Percentiles rank a stretch among this genome's conserved stretches.
Conservation (phyloP, 2,113 vertebrate species). For the Cephalopholis sonnerati region DNA sequence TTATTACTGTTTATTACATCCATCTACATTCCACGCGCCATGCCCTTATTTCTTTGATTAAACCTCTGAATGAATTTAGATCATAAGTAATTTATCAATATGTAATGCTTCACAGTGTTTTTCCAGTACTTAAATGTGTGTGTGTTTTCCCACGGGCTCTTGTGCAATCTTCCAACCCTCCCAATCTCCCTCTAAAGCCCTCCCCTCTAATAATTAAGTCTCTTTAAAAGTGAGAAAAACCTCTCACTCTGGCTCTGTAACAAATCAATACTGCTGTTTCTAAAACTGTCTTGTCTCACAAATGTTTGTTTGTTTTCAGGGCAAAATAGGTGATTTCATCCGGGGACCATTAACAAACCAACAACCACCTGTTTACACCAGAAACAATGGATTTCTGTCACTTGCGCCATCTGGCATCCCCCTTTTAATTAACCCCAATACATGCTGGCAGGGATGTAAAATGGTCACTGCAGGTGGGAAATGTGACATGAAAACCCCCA, state of each 20-base stretch:
- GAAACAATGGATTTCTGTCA: constrained; percentile 33
- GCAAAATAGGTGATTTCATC: constrained; percentile 29
- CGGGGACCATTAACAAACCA: constrained; percentile 3
- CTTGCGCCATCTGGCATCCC: constrained; percentile 42
- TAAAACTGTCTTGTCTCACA: constrained; percentile 27
- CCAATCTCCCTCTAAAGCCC: background rate
- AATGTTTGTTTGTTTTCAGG: constrained; percentile 38
- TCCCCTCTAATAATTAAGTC: background rate
- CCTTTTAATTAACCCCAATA: constrained; percentile 43
- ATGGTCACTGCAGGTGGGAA: constrained; percentile 36
- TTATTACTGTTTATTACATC: constrained; percentile 27
- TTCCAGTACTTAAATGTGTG: background rate
- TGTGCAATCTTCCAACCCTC: background rate
- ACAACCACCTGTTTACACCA: constrained; percentile 39
- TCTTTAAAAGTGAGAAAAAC: background rate
- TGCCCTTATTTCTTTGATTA: background rate
- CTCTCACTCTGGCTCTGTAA: background rate
- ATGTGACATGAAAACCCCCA: constrained; percentile 15
- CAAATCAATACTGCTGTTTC: constrained; percentile 23
- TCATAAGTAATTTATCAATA: constrained; percentile 15
- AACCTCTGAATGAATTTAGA: background rate
- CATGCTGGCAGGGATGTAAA: constrained; percentile 39
- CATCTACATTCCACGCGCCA: background rate
- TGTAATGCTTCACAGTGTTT: background rate
- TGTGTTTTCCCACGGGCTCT: constrained; percentile 6